Evolutionary conservation across 1,140 invertebrate genomes (phyloP).

Genomic region (Liolophura sinensis): DNA sequence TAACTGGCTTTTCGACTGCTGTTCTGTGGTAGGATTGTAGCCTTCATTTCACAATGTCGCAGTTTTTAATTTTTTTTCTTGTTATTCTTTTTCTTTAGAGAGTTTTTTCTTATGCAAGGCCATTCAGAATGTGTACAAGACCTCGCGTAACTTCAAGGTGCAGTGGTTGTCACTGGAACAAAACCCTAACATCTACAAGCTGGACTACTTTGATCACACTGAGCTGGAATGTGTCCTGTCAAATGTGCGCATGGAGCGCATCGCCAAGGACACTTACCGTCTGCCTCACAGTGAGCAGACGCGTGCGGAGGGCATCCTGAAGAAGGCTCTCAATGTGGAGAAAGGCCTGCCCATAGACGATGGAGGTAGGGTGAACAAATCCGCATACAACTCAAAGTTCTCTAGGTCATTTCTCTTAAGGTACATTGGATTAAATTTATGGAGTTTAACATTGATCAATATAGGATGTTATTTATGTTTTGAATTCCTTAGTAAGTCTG

Average conservation of each 20-base stretch:
- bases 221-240: constrained; percentile 65
- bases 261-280: constrained; percentile 72
- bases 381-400: no score
- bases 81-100: constrained; percentile 63
- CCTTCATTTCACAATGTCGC: no score
- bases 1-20: neutral
- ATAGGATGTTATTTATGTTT: no score
- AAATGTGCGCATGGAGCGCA: constrained; percentile 76
- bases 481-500: no score
- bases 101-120: constrained; percentile 90
- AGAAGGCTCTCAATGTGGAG: constrained; percentile 81
- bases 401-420: no score
- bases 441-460: no score
- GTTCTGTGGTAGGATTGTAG: neutral
- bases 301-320: constrained; percentile 81
- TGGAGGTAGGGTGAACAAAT: constrained; percentile 8
- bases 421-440: no score
- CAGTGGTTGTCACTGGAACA: constrained; percentile 79
- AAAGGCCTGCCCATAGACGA: constrained; percentile 63
- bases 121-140: constrained; percentile 87
- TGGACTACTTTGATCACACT: constrained; percentile 87
- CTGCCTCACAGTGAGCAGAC: constrained; percentile 73
- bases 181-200: constrained; percentile 76
- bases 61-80: no score
- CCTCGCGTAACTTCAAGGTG: constrained; percentile 79